Evolutionary conservation across 2,797 vertebrate species (phyloP), one percentile per base, ranked within the genome.

Genomic region (Merluccius polli): DNA sequence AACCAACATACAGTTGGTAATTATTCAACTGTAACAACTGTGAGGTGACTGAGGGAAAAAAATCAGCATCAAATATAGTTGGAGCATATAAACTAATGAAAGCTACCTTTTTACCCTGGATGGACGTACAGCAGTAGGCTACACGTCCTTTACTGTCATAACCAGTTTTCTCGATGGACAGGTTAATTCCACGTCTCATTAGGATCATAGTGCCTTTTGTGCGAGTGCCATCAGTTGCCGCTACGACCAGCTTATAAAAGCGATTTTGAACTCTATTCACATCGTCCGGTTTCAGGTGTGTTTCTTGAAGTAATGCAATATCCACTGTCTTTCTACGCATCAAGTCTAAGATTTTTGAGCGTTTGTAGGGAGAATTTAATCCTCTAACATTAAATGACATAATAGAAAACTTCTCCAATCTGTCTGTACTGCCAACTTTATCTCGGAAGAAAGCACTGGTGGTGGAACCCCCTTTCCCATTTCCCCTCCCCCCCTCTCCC

Each of bases 361-460:
- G n/a, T 21, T 76, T 72, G 31, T 71, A 36, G 44, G 44, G 70
- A 72, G 44, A 35, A 5, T 76, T 65, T 76, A 76, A 32, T 63
- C 75, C 41, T 71, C 75, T 71, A 27, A 74, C 44, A 76, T 76
- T 76, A 76, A 76, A 59, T 52, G 68, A 63, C 59, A 76, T 2
- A 71, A 63, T 59, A 71, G 11, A 71, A 31, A 71, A 71, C n/a
- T n/a, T n/a, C n/a, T n/a, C n/a, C n/a, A n/a, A 1, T 70, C 11
- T 70, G 52, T 71, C 75, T 59, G 29, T 63, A 44, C 71, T 71
- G 44, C 18, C 59, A 76, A 71, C 29, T 12, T 71, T 52, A 0
- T 31, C 30, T 27, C 70, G 75, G 27, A n/a, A n/a, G n/a, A n/a
- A n/a, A n/a, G n/a, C n/a, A n/a, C n/a, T n/a, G n/a, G 52, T 12